Base-by-base conservation (phyloP, 2,888 invertebrate genomes). In the Eucera pruinosa region DNA sequence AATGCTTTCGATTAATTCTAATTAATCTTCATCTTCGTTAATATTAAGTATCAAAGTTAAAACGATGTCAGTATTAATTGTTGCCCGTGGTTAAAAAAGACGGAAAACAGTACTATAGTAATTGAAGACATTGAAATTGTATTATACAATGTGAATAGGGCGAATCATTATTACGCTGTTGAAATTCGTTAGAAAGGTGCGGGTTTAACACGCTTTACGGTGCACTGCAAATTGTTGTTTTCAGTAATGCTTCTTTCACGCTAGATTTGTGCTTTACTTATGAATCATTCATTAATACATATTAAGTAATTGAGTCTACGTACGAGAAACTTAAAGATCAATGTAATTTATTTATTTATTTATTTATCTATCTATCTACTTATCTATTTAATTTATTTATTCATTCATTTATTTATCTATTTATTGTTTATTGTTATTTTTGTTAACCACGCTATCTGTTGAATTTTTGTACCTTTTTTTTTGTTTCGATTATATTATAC, bases 1-100 rank as follows among this genome's bases (percentile, higher is more conserved):
- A 54, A 76, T 45, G 76, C 78, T 78, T 78, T 64, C 61, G 36
- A n/a, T n/a, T 66, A 39, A 76, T n/a, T n/a, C 43, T 77, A 68
- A 79, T 78, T 69, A 23, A 47, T 52, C 58, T 23, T 66, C 18
- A 15, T 15, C 15, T 55, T 50, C 54, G 41, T 76, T 71, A 61
- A 58, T 52, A 52, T 67, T 61, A 58, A 70, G 41, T 33, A 39
- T 57, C 27, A 25, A 13, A 27, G 43, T 43, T 43, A 25, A 57
- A 61, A 39, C 18, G 5, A 5, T 30, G 18, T 11, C 55, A 33
- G 43, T 52, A 54, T 33, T 23, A 39, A 13, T 45, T 45, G 36
- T 36, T 50, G 20, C 33, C 60, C 2, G 4, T 50, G 7, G 7
- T 25, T 33, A n/a, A 33, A 15, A 47, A 47, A 25, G 33, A 23